Conservation (phyloP, 2,797 vertebrate species). For the Halcyon smyrnensis region DNA sequence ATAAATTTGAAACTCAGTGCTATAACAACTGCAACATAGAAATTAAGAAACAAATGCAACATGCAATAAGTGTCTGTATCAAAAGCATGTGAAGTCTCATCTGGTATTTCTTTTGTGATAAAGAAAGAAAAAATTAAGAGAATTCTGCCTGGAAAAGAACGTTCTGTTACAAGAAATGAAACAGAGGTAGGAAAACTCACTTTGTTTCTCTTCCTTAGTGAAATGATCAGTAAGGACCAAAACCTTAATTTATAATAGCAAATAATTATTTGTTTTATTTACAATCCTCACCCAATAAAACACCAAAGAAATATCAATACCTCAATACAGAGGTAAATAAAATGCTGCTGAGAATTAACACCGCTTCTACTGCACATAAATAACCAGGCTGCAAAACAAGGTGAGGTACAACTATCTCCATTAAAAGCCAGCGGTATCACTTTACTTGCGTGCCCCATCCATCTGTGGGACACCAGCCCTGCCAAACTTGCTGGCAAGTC, state of each 20-base stretch:
- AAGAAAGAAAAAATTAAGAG: neutral
- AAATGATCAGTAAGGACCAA: neutral
- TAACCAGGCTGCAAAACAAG: neutral
- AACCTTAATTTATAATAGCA: neutral
- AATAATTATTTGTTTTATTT: neutral
- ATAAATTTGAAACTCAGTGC: neutral
- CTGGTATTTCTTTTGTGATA: neutral
- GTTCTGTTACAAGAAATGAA: neutral
- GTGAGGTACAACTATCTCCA: neutral
- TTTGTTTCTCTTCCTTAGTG: neutral
- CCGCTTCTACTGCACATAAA: neutral
- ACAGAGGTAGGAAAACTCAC: neutral
- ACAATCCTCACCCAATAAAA: neutral
- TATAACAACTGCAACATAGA: neutral
- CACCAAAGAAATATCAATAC: neutral
- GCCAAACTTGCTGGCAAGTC: neutral
- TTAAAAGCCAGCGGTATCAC: neutral
- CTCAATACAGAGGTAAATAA: neutral
- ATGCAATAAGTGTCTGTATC: neutral
- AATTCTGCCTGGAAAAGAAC: neutral
- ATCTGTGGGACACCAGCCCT: accelerated
- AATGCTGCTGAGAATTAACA: neutral
- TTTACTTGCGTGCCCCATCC: neutral
- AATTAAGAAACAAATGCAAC: neutral
- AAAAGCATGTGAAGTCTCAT: neutral